phyloP scores from a whole-genome alignment of 92 coral and sea anemone species.

The Siderastrea siderea region DNA sequence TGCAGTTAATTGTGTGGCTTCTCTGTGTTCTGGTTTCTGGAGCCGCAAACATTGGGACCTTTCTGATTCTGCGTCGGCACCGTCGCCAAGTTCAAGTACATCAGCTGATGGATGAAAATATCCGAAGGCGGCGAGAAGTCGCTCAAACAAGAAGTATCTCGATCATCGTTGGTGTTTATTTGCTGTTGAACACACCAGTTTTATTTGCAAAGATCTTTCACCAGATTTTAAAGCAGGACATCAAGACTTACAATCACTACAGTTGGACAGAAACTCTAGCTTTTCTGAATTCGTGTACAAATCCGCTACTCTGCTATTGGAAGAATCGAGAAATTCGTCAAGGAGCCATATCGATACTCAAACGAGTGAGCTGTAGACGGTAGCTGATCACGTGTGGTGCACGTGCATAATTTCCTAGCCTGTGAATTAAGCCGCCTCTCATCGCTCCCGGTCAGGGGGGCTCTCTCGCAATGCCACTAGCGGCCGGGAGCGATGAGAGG shows the following conservation, averaged over 20 bases:
- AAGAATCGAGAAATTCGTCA: slow-evolving; percentile 64
- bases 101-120: neutral
- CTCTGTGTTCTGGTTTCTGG: slow-evolving; percentile 10
- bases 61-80: slow-evolving; percentile 23
- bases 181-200: slow-evolving; percentile 64
- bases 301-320: slow-evolving; percentile 80
- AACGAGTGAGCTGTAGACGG: slow-evolving; percentile 4
- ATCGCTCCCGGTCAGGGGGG: no score
- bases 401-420: no score
- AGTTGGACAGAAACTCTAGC: slow-evolving; percentile 84
- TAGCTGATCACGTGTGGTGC: neutral
- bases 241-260: slow-evolving; percentile 46
- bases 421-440: no score
- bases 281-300: slow-evolving; percentile 71
- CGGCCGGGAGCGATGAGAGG: no score
- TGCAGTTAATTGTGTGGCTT: slow-evolving; percentile 23
- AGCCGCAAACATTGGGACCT: slow-evolving; percentile 6
- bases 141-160: slow-evolving; percentile 63
- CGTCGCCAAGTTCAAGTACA: neutral
- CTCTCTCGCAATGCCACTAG: no score
- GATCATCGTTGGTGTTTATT: slow-evolving; percentile 69
- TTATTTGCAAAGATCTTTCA: slow-evolving; percentile 58
- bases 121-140: slow-evolving; percentile 21
- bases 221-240: slow-evolving; percentile 33
- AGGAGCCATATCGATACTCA: slow-evolving; percentile 22